A percentile compares a stretch with the other conserved stretches of the same genome.
Evolutionary conservation across 2,113 vertebrate species (phyloP).

Genomic region (Neolamprologus brichardi): DNA sequence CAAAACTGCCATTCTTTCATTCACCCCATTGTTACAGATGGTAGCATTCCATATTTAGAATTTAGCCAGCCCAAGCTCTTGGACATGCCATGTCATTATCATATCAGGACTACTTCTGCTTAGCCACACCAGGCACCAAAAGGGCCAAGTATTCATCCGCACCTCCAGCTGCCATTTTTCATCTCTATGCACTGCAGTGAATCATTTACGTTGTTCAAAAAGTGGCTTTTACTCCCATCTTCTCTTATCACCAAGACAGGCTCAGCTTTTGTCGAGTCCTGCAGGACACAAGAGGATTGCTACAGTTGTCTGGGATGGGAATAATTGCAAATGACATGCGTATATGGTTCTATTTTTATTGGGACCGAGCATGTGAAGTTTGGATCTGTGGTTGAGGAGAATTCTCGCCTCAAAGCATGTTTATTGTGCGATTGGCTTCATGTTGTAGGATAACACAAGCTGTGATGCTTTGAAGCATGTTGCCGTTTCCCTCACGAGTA

Average conservation of each 20-base stretch:
- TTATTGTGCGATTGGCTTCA: not conserved
- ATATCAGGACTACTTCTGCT: constrained; percentile 4
- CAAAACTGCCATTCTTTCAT: not conserved
- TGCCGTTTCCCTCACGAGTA: not conserved
- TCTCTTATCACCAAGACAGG: not conserved
- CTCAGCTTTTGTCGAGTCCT: not conserved
- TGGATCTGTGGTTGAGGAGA: not conserved
- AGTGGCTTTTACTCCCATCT: not conserved
- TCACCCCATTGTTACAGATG: not conserved
- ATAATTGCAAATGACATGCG: not conserved
- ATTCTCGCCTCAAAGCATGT: not conserved
- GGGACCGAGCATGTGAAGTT: not conserved
- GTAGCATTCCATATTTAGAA: not conserved
- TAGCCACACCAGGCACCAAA: not conserved
- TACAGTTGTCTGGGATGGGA: not conserved
- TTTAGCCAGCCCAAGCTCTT: not conserved
- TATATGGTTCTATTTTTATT: not conserved
- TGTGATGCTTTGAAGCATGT: not conserved
- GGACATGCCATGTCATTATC: constrained; percentile 43
- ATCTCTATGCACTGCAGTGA: not conserved
- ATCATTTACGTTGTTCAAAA: not conserved
- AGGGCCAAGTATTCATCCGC: not conserved
- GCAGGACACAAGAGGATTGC: not conserved
- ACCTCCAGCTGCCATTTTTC: not conserved
- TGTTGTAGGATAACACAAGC: not conserved